These are phyloP conservation scores for Cricetomys ansorgei DNA, from an alignment of 2,113 vertebrate species.

Conservation along the genomic window DNA sequence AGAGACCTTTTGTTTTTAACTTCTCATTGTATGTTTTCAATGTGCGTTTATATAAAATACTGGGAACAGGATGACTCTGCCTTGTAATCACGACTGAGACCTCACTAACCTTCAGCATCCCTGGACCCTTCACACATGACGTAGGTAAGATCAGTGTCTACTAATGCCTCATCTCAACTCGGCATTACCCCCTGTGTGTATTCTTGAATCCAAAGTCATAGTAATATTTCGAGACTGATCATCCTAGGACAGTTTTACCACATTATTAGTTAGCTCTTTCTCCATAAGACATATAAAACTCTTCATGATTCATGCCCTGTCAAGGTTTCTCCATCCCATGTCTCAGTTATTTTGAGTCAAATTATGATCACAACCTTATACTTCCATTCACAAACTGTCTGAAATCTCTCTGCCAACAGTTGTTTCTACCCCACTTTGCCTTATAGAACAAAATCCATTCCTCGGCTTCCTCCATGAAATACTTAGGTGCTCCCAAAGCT, in stretches of 20 bases:
- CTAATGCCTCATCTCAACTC: neutral
- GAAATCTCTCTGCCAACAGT: neutral
- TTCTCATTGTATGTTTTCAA: neutral
- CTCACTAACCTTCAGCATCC: neutral
- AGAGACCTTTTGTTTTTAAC: constrained; percentile 10
- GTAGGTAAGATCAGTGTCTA: too few species aligned
- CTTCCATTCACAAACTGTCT: neutral
- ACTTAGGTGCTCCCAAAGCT: neutral
- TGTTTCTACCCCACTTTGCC: neutral
- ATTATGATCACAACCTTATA: neutral
- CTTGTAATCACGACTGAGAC: neutral
- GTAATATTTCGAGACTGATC: neutral
- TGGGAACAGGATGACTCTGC: neutral
- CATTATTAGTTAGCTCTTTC: neutral
- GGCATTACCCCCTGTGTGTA: neutral
- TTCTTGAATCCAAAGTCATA: neutral
- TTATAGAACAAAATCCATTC: neutral
- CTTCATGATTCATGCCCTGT: neutral
- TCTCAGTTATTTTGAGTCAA: neutral
- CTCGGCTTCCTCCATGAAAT: neutral
- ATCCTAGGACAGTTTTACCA: neutral
- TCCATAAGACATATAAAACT: neutral
- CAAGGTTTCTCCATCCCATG: neutral
- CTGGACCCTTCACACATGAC: neutral
- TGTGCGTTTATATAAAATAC: too few species aligned